phyloP scores from a whole-genome alignment of 2,113 vertebrate genomes.

The Melozone crissalis region DNA sequence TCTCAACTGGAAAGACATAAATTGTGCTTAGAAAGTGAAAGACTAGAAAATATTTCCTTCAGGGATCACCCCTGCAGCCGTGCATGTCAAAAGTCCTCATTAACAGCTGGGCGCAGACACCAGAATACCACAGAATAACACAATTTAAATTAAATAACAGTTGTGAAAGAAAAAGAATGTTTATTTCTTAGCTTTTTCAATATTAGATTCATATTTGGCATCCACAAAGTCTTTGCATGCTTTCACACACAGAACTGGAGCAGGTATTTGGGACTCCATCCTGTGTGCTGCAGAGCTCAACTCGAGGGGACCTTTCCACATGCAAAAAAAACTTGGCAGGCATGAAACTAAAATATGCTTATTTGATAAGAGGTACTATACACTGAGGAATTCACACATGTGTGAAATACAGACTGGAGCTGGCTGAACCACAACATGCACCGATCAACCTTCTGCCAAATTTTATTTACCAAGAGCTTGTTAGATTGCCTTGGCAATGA shows the following conservation, averaged over 20 bases:
- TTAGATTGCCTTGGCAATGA: not conserved
- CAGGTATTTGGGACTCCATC: not conserved
- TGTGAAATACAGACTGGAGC: not conserved
- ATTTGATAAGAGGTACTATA: not conserved
- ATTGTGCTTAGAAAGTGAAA: conserved; percentile 9
- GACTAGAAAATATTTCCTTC: not conserved
- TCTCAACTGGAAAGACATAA: not conserved
- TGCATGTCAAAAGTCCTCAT: not conserved
- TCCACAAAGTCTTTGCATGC: not conserved
- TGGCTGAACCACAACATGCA: not conserved
- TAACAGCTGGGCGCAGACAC: not conserved
- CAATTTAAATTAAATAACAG: not conserved
- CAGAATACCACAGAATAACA: not conserved
- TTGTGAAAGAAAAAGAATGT: not conserved
- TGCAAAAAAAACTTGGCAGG: not conserved
- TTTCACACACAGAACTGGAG: not conserved
- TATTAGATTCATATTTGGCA: not conserved
- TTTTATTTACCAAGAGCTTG: not conserved
- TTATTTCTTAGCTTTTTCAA: not conserved
- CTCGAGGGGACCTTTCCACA: not conserved
- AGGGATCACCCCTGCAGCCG: not conserved
- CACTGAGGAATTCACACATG: not conserved
- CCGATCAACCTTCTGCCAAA: not conserved
- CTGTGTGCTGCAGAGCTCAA: not conserved
- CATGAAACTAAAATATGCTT: not conserved